Evolutionary conservation across 1,140 invertebrate species (phyloP).

Genomic region (Batillaria attramentaria): DNA sequence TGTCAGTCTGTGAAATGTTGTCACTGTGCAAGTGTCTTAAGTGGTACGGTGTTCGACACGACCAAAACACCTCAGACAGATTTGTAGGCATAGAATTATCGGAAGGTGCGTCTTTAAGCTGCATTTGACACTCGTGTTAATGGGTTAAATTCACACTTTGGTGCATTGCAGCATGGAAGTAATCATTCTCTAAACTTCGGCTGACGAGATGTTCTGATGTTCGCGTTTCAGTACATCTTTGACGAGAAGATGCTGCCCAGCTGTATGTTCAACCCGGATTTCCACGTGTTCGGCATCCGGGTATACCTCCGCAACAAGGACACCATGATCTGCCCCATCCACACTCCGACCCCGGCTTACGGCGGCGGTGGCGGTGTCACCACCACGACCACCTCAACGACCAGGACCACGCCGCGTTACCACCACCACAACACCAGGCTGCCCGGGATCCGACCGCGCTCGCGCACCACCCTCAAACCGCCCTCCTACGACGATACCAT

Average conservation of each 20-base stretch:
- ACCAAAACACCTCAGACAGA: too few species aligned
- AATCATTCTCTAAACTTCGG: too few species aligned
- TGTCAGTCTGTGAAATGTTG: too few species aligned
- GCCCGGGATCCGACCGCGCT: neutral
- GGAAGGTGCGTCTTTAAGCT: too few species aligned
- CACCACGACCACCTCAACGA: slow-evolving; percentile 20
- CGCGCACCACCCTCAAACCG: slow-evolving; percentile 21
- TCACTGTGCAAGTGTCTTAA: too few species aligned
- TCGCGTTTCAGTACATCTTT: slow-evolving; percentile 54
- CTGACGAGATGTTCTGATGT: too few species aligned
- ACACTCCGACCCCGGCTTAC: slow-evolving; percentile 23
- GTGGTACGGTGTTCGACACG: too few species aligned
- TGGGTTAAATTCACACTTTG: too few species aligned
- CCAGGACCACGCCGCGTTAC: slow-evolving; percentile 6
- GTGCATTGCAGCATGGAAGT: too few species aligned
- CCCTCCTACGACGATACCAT: slow-evolving; percentile 25
- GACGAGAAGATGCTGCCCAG: slow-evolving; percentile 53
- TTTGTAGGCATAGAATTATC: too few species aligned
- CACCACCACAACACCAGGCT: slow-evolving; percentile 6
- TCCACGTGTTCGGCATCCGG: slow-evolving; percentile 56
- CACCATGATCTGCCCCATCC: slow-evolving; percentile 48
- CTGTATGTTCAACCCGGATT: slow-evolving; percentile 59
- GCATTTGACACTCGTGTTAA: too few species aligned
- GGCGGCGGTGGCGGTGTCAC: neutral
- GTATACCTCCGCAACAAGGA: slow-evolving; percentile 55